A percentile compares a stretch with the other conserved stretches of the same genome.
Evolutionary conservation across 2,113 vertebrate species (phyloP).

Genomic region (Notarius lentiginosus): DNA sequence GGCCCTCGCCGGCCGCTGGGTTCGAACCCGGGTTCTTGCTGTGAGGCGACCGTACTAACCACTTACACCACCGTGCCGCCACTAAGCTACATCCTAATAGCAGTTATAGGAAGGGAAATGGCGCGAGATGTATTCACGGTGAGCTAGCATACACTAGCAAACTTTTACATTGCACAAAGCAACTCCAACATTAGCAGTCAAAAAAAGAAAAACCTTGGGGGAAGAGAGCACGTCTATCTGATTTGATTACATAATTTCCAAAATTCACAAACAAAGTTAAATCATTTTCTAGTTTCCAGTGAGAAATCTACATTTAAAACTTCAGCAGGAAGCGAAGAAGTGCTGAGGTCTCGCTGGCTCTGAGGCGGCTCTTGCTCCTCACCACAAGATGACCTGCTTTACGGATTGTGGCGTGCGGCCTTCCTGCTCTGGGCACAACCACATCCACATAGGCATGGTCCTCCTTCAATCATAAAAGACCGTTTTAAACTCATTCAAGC

Average conservation of each 20-base stretch:
- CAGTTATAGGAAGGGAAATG: neutral
- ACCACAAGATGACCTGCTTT: constrained; percentile 69
- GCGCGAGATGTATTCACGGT: neutral
- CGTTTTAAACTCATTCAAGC: constrained; percentile 26
- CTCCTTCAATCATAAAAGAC: constrained; percentile 47
- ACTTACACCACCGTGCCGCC: too few relatives aligned
- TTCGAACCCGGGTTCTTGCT: too few relatives aligned
- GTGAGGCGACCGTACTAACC: too few relatives aligned
- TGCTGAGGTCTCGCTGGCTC: constrained; percentile 61
- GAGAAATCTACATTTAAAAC: neutral
- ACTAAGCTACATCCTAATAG: neutral
- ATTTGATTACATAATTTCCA: neutral
- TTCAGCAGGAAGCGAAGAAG: neutral
- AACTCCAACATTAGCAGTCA: neutral
- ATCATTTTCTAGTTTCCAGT: neutral
- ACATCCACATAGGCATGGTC: constrained; percentile 68
- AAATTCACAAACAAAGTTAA: neutral
- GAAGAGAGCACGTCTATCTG: neutral
- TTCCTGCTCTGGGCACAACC: constrained; percentile 70
- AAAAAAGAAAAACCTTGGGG: too few relatives aligned
- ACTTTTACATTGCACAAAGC: too few relatives aligned
- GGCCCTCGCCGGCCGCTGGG: too few relatives aligned
- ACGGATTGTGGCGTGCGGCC: constrained; percentile 66
- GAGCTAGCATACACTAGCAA: neutral
- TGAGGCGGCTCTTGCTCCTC: constrained; percentile 58